phyloP scores from a whole-genome alignment of 2,113 vertebrate species.

The Menura novaehollandiae region DNA sequence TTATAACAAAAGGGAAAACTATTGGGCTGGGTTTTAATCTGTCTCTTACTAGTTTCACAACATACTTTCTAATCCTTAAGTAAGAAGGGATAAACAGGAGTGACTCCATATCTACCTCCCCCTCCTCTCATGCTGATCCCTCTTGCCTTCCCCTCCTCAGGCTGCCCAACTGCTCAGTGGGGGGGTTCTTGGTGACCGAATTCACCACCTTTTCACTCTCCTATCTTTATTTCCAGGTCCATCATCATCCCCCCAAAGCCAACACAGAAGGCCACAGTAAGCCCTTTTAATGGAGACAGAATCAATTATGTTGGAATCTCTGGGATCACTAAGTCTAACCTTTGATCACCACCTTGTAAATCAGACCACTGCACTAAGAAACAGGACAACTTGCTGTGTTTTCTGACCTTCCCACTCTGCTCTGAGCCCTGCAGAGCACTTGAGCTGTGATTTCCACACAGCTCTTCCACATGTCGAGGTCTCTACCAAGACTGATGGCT shows the following conservation, averaged over 20 bases:
- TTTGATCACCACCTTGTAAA: background rate
- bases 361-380: background rate
- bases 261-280: background rate
- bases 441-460: background rate
- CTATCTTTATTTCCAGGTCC: background rate
- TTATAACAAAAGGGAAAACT: background rate
- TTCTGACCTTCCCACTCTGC: background rate
- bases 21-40: background rate
- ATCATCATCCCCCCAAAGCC: background rate
- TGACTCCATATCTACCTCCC: background rate
- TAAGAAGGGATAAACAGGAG: background rate
- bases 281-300: background rate
- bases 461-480: background rate
- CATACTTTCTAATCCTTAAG: background rate
- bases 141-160: background rate
- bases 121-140: background rate
- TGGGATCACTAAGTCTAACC: too few species aligned
- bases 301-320: background rate
- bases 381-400: background rate
- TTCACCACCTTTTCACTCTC: background rate
- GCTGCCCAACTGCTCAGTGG: background rate
- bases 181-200: too few species aligned
- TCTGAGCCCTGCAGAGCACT: background rate
- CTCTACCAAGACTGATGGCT: rapidly evolving
- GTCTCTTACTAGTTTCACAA: background rate